Percentiles rank a stretch among this genome's conserved stretches.
Evolutionary conservation across 2,113 vertebrate species (phyloP).

Genomic region (Eudyptes chrysolophus): DNA sequence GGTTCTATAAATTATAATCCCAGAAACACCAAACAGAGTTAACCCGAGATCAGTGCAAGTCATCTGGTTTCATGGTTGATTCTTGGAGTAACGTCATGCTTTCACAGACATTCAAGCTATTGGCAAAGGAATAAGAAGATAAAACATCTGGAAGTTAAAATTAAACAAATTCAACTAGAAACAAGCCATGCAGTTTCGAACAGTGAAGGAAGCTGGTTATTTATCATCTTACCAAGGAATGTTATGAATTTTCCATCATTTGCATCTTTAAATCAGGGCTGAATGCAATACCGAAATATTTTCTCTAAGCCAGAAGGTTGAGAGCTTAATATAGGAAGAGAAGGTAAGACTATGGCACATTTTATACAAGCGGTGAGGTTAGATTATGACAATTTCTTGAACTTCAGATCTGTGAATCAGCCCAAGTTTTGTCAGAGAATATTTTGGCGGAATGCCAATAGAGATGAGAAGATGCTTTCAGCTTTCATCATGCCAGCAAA

Average conservation of each 20-base stretch:
- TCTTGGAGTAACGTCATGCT: not conserved
- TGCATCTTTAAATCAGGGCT: not conserved
- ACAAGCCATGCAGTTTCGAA: not conserved
- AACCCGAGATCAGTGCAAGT: not conserved
- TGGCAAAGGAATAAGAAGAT: not conserved
- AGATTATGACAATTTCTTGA: conserved; percentile 19
- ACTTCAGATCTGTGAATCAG: conserved; percentile 31
- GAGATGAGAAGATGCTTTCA: conserved; percentile 25
- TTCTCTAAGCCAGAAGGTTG: not conserved
- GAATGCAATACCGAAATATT: not conserved
- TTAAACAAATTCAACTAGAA: not conserved
- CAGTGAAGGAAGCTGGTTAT: not conserved
- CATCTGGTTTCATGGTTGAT: not conserved
- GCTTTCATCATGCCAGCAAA: conserved; percentile 22
- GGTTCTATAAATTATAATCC: not conserved
- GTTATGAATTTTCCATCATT: not conserved
- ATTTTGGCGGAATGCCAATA: conserved; percentile 21
- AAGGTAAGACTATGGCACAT: not conserved
- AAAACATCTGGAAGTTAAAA: conserved; percentile 13
- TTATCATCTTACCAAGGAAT: not conserved
- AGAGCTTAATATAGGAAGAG: not conserved
- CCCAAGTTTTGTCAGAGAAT: conserved; percentile 8
- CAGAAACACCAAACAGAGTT: not conserved
- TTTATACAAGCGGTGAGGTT: not conserved
- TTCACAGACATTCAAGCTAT: not conserved